A percentile compares a stretch with the other conserved stretches of the same genome.
Conservation (phyloP, 2,888 invertebrate genomes). For the Tryphoninae sp. region DNA sequence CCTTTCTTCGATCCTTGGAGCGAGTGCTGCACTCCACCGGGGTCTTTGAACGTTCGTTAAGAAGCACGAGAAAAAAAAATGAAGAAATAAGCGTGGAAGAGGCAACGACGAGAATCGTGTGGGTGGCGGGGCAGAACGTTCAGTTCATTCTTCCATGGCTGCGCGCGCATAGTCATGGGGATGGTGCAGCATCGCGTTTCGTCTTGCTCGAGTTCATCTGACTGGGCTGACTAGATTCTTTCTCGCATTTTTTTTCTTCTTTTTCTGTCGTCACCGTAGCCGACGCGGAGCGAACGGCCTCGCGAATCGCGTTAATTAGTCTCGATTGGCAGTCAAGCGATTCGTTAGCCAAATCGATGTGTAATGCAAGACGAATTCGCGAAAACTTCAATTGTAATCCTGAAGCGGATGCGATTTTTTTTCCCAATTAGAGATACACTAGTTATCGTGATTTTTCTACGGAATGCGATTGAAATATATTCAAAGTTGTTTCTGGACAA, state of each 20-base stretch:
- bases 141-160: conserved; percentile 47
- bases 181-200: conserved; percentile 62
- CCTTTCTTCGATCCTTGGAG: conserved; percentile 54
- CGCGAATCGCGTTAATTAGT: conserved; percentile 70
- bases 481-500: too few species aligned
- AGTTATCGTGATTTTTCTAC: background rate
- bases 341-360: conserved; percentile 62
- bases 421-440: conserved; percentile 17
- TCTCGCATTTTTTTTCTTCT: background rate
- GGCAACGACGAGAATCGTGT: conserved; percentile 33
- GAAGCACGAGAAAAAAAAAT: conserved; percentile 6
- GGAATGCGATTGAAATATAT: background rate
- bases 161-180: conserved; percentile 43
- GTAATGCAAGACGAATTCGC: conserved; percentile 25
- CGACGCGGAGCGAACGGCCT: conserved; percentile 54
- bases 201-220: conserved; percentile 62
- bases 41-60: conserved; percentile 61
- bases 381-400: conserved; percentile 21
- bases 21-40: conserved; percentile 36
- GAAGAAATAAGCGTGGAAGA: conserved; percentile 10
- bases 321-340: conserved; percentile 72
- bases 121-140: conserved; percentile 46
- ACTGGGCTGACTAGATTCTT: conserved; percentile 63
- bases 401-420: conserved; percentile 42
- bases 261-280: conserved; percentile 31